Percentiles rank a stretch among this genome's conserved stretches.
Evolutionary conservation across 2,888 invertebrate species (phyloP).

Genomic region (Pachliopta kotzebuea): DNA sequence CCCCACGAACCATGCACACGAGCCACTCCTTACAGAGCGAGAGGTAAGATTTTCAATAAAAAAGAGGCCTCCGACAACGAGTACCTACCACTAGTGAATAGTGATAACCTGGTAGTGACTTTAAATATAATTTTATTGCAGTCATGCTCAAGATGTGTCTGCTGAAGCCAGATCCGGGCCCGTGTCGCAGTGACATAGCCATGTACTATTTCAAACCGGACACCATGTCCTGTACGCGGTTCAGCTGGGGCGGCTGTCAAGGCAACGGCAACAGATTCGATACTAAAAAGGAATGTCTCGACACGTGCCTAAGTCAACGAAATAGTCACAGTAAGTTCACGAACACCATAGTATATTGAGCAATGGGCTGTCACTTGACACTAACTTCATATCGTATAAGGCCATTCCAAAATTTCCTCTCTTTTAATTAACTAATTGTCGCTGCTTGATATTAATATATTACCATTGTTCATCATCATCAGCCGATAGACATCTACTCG

Average conservation of each 20-base stretch:
- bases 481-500: no score
- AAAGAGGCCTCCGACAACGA: no score
- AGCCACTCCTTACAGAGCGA: conserved; percentile 1
- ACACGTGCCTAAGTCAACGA: conserved; percentile 44
- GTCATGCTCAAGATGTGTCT: conserved; percentile 55
- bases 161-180: conserved; percentile 55
- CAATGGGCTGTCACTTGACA: no score
- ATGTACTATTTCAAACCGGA: conserved; percentile 56
- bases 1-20: background rate
- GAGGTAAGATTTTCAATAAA: no score
- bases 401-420: no score
- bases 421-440: no score
- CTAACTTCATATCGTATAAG: no score
- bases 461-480: no score
- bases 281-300: conserved; percentile 40
- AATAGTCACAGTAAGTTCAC: conserved; percentile 43
- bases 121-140: conserved; percentile 37
- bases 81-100: no score
- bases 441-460: no score
- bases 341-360: no score
- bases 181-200: conserved; percentile 53
- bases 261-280: conserved; percentile 69
- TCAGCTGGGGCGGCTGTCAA: conserved; percentile 69
- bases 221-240: conserved; percentile 40
- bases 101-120: background rate